Evolutionary conservation across 2,113 vertebrate genomes (phyloP), one percentile per base, ranked within the genome.

Genomic region (Promerops cafer): DNA sequence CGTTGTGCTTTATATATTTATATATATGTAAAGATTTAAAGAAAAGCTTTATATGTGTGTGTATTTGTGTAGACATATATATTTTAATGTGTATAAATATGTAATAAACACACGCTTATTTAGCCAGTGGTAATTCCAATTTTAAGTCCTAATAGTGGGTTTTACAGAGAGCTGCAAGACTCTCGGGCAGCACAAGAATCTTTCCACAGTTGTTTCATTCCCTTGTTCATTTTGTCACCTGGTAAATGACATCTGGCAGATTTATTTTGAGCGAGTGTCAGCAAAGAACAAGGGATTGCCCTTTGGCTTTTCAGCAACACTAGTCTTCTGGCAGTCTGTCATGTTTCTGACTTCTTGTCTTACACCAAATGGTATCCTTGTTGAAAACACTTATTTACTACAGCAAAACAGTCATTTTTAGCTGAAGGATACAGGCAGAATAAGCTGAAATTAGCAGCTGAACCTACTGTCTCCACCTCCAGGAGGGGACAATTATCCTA

Each of bases 331-430:
- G 44, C 37, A 68, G 74, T 76, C 49, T 15, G 3, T 83, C 68
- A 13, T 31, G 39, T 63, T 83, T 61, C n/a, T 90, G 64, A 50
- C 69, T 77, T 76, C 52, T 90, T 49, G 39, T 81, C n/a, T 15
- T 82, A 61, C 12, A 35, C 40, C 87, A 49, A 89, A 52, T 74
- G 60, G 16, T 42, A 49, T 79, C 68, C 52, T 91, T 69, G 69
- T 68, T 81, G 39, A 59, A 89, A 93, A 92, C 16, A 39, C 35
- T 64, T 70, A 47, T 65, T 88, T 94, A 37, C 68, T 94, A 70
- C 44, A 84, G 44, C 11, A 5, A 65, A 54, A 26, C 28, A 60
- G 70, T 77, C 22, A 33, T 50, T 91, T 96, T 57, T 69, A 88
- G 56, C 68, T 81, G 75, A 90, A 87, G 74, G 57, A 14, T 37